Conservation (phyloP, 1,140 invertebrate species). For the Cotesia vestalis region DNA sequence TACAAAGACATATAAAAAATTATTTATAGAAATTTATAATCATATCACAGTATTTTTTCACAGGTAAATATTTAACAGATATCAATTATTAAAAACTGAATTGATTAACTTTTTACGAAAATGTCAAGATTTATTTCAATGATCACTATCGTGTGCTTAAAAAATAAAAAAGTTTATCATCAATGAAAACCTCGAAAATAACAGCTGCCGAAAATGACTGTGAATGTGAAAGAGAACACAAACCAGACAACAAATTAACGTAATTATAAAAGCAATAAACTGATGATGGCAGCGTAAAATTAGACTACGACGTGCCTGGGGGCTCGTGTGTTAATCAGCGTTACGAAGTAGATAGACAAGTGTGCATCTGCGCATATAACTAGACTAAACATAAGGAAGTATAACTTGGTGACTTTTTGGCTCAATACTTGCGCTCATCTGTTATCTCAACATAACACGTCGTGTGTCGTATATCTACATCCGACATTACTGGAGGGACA, state of each 20-base stretch:
- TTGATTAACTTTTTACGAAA: no score
- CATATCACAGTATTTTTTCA: no score
- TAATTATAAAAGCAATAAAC: slow-evolving; percentile 28
- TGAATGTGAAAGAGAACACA: neutral
- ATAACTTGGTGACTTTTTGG: slow-evolving; percentile 17
- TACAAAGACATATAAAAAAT: no score
- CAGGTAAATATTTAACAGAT: no score
- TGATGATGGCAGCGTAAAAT: slow-evolving; percentile 22
- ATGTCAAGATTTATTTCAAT: no score
- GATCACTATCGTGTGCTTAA: no score
- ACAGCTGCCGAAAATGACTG: no score
- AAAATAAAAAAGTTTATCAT: no score
- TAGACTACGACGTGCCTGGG: slow-evolving; percentile 28
- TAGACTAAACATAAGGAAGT: neutral
- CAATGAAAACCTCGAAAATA: no score
- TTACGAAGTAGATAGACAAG: neutral
- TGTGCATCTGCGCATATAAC: neutral
- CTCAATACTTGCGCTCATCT: neutral
- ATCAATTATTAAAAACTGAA: no score
- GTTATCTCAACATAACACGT: neutral
- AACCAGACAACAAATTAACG: slow-evolving; percentile 29
- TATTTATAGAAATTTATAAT: no score
- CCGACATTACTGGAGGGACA: no score
- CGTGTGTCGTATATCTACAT: slow-evolving; percentile 2
- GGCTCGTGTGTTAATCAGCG: slow-evolving; percentile 3